Evolutionary conservation across 2,797 vertebrate species (phyloP).

Genomic region (Pseudocheirus occidentalis): DNA sequence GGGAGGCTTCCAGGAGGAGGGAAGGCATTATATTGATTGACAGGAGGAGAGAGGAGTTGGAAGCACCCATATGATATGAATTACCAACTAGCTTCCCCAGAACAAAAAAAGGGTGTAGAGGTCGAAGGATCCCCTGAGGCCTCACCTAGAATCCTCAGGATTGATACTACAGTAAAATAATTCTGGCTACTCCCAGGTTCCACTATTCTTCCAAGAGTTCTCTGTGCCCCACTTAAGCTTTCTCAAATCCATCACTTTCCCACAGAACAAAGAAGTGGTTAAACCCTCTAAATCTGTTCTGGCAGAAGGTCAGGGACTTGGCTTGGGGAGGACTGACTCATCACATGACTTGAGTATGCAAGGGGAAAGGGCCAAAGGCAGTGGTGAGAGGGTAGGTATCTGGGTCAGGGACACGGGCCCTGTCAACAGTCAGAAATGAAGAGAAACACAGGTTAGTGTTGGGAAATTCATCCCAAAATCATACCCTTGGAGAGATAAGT

Average conservation of each 20-base stretch:
- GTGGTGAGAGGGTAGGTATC: not conserved
- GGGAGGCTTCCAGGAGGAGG: not conserved
- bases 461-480: not conserved
- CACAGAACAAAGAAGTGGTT: not conserved
- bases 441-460: not conserved
- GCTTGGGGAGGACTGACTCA: not conserved
- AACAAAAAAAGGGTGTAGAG: not conserved
- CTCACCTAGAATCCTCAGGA: not conserved
- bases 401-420: not conserved
- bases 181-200: not conserved
- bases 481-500: not conserved
- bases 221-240: not conserved
- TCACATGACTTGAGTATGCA: not conserved
- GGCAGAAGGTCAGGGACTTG: not conserved
- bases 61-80: not conserved
- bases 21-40: not conserved
- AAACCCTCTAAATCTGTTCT: not conserved
- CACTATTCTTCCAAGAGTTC: not conserved
- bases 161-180: not conserved
- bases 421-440: not conserved
- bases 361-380: constrained; percentile 7
- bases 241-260: not conserved
- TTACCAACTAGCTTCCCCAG: not conserved
- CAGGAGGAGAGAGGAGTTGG: not conserved
- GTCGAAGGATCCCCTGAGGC: not conserved